phyloP scores from a whole-genome alignment of 2,888 invertebrate species.

The Epiblema foenella region DNA sequence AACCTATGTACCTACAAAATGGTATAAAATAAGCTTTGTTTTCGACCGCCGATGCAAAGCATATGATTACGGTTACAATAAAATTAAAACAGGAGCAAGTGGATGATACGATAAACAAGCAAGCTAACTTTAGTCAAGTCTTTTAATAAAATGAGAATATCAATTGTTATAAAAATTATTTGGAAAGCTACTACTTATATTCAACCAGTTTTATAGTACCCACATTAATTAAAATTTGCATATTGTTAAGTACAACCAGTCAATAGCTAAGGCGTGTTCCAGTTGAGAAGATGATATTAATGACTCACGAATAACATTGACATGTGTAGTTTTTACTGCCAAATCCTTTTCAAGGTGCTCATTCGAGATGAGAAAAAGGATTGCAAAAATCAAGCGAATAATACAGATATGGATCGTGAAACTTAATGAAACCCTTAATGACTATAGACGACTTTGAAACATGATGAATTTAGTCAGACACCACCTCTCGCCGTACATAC shows the following conservation, averaged over 20 bases:
- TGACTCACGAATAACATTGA: background rate
- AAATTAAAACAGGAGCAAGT: background rate
- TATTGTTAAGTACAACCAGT: conserved; percentile 43
- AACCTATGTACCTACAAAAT: background rate
- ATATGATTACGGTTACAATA: background rate
- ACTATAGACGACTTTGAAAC: background rate
- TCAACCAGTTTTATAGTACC: conserved; percentile 50
- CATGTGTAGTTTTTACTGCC: background rate
- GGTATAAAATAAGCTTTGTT: background rate
- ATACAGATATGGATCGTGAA: background rate
- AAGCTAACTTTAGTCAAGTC: background rate
- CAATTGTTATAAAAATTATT: conserved; percentile 47
- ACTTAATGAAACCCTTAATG: background rate
- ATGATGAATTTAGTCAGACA: conserved; percentile 1
- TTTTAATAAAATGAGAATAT: conserved; percentile 33
- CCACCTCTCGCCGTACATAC: background rate
- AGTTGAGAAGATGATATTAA: conserved; percentile 45
- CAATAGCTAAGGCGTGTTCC: conserved; percentile 46
- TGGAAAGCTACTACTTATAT: conserved; percentile 55
- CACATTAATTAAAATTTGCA: conserved; percentile 50
- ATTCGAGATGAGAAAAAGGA: background rate
- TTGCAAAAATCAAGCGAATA: background rate
- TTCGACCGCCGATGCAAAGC: background rate
- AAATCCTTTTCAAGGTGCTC: background rate
- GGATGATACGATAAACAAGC: background rate